phyloP scores from a whole-genome alignment of 2,113 vertebrate genomes.

The Tetraodon nigroviridis region DNA sequence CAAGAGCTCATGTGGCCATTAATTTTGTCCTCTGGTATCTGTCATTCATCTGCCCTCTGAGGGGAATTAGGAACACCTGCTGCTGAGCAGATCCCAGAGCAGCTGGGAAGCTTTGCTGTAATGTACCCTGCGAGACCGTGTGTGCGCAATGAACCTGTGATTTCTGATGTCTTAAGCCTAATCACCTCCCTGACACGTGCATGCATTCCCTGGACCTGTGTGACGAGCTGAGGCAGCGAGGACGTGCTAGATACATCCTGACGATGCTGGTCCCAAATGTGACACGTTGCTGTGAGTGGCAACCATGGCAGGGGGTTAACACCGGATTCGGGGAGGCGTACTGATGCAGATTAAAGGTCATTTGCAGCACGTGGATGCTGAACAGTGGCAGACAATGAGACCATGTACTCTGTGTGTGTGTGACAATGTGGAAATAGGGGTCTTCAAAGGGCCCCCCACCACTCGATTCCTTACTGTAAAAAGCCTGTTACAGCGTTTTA shows the following conservation, averaged over 20 bases:
- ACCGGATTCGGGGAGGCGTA: neutral
- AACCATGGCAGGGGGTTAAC: neutral
- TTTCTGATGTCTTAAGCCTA: neutral
- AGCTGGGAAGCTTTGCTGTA: slow-evolving; percentile 5
- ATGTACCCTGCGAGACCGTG: slow-evolving; percentile 1
- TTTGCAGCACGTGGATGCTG: neutral
- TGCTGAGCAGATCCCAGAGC: slow-evolving; percentile 30
- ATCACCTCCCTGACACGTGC: too few species aligned
- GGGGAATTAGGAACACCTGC: slow-evolving; percentile 46
- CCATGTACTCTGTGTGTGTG: neutral
- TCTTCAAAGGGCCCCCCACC: neutral
- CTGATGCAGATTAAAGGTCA: neutral
- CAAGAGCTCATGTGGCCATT: slow-evolving; percentile 35
- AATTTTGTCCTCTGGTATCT: slow-evolving; percentile 46
- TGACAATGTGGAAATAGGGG: neutral
- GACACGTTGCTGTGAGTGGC: neutral
- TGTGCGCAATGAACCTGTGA: neutral
- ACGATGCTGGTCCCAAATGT: neutral
- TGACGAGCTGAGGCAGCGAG: too few species aligned
- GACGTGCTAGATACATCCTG: neutral
- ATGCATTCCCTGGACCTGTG: too few species aligned
- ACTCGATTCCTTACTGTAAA: slow-evolving; percentile 15
- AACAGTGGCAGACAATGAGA: neutral
- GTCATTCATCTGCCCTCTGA: slow-evolving; percentile 54
- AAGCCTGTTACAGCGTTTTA: slow-evolving; percentile 29